A percentile compares a stretch with the other conserved stretches of the same genome.
phyloP scores from a whole-genome alignment of 2,113 vertebrate genomes.

The Eleginops maclovinus region DNA sequence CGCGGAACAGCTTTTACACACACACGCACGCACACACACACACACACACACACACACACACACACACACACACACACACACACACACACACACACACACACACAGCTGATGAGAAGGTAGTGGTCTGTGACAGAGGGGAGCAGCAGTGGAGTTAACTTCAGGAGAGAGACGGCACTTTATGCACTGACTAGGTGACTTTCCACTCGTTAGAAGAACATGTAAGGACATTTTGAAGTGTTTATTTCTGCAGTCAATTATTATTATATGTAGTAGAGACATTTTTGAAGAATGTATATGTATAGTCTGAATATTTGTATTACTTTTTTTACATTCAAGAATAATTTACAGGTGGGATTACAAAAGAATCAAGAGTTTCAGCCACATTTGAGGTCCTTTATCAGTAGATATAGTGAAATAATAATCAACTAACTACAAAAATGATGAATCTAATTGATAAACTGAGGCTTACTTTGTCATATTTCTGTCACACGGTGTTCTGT shows the following conservation, averaged over 20 bases:
- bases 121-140: slow-evolving; percentile 33
- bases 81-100: not conserved
- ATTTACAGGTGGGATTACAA: no score
- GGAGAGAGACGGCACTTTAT: not conserved
- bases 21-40: not conserved
- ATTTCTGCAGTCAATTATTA: no score
- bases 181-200: not conserved
- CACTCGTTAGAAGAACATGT: no score
- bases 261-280: no score
- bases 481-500: not conserved
- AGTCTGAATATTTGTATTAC: no score
- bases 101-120: slow-evolving; percentile 34
- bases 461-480: not conserved
- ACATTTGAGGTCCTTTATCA: not conserved
- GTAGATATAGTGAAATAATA: not conserved
- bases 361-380: no score
- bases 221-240: no score
- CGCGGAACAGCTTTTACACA: not conserved
- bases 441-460: not conserved
- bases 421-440: no score
- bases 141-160: slow-evolving; percentile 19
- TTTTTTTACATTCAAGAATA: no score
- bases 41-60: not conserved
- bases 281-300: no score
- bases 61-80: not conserved